Base-by-base conservation (phyloP, 2,113 vertebrate species). In the Ia io region DNA sequence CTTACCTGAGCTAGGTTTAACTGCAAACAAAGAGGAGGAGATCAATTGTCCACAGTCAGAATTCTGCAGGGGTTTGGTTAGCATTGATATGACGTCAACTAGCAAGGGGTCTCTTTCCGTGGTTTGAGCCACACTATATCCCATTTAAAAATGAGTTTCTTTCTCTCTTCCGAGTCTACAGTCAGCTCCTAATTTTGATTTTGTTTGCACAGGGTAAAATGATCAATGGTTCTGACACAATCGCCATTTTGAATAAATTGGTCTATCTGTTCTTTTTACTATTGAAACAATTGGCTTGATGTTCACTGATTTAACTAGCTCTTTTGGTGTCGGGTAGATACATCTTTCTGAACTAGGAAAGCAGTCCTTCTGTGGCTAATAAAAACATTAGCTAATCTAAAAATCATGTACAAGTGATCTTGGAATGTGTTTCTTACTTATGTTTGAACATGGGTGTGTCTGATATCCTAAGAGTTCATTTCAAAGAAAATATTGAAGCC, bases 321-420 rank as follows among this genome's bases (percentile, higher is more conserved):
- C 63, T 97, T 95, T 69, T 85, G 56, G 61, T 77, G 28, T 80
- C n/a, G 25, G 11, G 35, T n/a, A 90, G 74, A 71, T 56, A 79
- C 2, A 84, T n/a, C 16, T n/a, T 94, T 86, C 82, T 51, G 49
- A 92, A 84, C 17, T 69, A 69, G 49, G 49, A 69, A 93, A 86
- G 73, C 28, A 69, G 17, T 80, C 47, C 84, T 16, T 80, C 14
- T 84, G 42, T 84, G 49, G 32, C 30, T 82, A 91, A 91, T 18
- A 56, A 94, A 96, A 96, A 83, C 44, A 82, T 14, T 53, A 35
- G 35, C n/a, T 88, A 87, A 92, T 90, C 61, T 94, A 90, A 92
- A 94, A 96, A 84, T 86, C 63, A 86, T 32, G 61, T 85, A 74
- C 28, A 49, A 92, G 92, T 95, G 77, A 92, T 84, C 44, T 89